Conservation (phyloP, 2,888 invertebrate species). For the Rutpela maculata region DNA sequence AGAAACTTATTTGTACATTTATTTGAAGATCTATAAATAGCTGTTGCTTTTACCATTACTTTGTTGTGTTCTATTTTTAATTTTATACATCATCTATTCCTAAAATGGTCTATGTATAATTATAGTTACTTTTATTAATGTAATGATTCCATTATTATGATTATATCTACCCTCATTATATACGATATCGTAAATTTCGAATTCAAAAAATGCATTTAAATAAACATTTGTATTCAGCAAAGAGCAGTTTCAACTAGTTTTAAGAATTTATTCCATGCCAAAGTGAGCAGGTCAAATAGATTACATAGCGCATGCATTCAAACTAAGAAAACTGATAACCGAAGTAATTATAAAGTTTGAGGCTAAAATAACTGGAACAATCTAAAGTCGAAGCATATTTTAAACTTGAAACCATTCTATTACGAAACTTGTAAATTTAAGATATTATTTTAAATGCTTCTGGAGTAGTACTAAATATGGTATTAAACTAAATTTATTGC, state of each 20-base stretch:
- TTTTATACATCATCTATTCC: no score
- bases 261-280: background rate
- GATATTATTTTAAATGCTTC: constrained; percentile 14
- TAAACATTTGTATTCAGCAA: background rate
- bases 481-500: background rate
- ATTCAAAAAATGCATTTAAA: background rate
- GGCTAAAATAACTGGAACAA: constrained; percentile 33
- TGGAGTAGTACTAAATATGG: background rate
- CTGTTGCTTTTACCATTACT: no score
- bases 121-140: no score
- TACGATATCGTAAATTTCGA: no score
- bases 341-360: constrained; percentile 36
- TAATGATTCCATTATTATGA: no score
- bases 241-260: background rate
- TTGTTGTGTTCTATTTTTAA: no score
- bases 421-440: constrained; percentile 24
- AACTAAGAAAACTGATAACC: constrained; percentile 28
- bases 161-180: no score
- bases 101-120: no score
- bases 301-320: constrained; percentile 23
- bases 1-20: no score
- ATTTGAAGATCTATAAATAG: no score
- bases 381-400: constrained; percentile 34
- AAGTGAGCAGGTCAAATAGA: constrained; percentile 12
- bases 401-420: constrained; percentile 32